A percentile compares a stretch with the other conserved stretches of the same genome.
Evolutionary conservation across 2,113 vertebrate species (phyloP).

Genomic region (Origma solitaria): DNA sequence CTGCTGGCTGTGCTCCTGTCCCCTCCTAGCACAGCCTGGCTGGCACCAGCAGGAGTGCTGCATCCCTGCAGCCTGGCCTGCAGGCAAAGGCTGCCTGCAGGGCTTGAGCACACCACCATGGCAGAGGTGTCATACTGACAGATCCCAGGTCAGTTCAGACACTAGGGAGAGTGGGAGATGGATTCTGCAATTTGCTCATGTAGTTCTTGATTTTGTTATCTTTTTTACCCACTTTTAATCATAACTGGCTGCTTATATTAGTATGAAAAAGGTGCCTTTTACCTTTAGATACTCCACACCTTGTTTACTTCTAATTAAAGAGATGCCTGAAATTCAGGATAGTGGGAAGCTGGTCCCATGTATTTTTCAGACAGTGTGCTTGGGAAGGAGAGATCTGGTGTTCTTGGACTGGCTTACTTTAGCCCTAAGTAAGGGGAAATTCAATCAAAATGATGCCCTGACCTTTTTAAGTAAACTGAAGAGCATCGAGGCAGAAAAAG

Average conservation of each 20-base stretch:
- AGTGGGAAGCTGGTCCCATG: background rate
- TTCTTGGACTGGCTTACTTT: background rate
- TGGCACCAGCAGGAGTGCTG: background rate
- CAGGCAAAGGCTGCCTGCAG: background rate
- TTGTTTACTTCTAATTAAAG: background rate
- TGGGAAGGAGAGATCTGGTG: background rate
- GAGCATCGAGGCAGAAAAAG: background rate
- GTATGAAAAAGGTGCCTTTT: background rate
- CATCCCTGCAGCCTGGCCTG: rapidly evolving
- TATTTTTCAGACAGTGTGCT: background rate
- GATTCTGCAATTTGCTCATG: background rate
- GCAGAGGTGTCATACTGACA: background rate
- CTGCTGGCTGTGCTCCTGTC: background rate
- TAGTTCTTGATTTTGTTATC: background rate
- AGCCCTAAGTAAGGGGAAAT: background rate
- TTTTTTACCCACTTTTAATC: background rate
- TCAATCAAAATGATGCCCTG: background rate
- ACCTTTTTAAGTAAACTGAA: background rate
- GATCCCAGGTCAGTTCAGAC: background rate
- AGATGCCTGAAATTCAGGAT: background rate
- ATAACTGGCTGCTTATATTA: background rate
- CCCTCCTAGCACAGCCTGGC: background rate
- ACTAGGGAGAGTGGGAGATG: background rate
- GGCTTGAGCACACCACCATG: rapidly evolving
- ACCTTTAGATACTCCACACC: background rate